Evolutionary conservation across 2,888 invertebrate genomes (phyloP), one percentile per base, ranked within the genome.

Genomic region (Cerastoderma edule): DNA sequence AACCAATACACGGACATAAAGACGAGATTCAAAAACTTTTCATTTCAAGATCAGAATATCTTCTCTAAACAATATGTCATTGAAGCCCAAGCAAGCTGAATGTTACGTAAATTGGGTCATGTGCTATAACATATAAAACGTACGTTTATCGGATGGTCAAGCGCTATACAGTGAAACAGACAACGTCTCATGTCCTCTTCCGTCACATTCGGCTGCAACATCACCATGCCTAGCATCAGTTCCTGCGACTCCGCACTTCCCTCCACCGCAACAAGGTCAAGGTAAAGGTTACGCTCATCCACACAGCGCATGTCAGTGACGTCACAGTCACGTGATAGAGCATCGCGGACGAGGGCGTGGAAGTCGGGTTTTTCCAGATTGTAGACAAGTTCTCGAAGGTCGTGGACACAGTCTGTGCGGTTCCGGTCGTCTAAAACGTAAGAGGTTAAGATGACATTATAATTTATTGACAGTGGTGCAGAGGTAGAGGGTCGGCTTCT

Each of bases 351-450:
- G 5, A 85, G 67, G 19, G 27, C 30, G 5, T 65, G 50, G 57
- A 81, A 81, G 46, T 87, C 87, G 0, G 80, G 69, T 5, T 68
- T 48, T 22, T 80, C 69, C 10, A 87, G 64, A 27, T 71, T 67
- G 19, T 65, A 63, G 0, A 85, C 64, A 10, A 80, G 63, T 24
- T 70, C 46, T 8, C 84, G 71, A 4, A 87, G 67, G 2, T 78
- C 53, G 32, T 82, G 80, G 5, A 86, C 82, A 66, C 87, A 87
- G 5, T 82, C 75, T 6, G 85, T 83, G 24, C 85, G 72, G 44
- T 84, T 85, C 2, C 76, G 67, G 46, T 80, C 84, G 65, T 76
- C 87, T 86, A 65, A 35, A 73, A 71, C 1, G 13, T 19, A n/a
- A n/a, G n/a, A n/a, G n/a, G n/a, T n/a, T n/a, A n/a, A n/a, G n/a